phyloP scores from a whole-genome alignment of 2,113 vertebrate species.

The Echinops telfairi region DNA sequence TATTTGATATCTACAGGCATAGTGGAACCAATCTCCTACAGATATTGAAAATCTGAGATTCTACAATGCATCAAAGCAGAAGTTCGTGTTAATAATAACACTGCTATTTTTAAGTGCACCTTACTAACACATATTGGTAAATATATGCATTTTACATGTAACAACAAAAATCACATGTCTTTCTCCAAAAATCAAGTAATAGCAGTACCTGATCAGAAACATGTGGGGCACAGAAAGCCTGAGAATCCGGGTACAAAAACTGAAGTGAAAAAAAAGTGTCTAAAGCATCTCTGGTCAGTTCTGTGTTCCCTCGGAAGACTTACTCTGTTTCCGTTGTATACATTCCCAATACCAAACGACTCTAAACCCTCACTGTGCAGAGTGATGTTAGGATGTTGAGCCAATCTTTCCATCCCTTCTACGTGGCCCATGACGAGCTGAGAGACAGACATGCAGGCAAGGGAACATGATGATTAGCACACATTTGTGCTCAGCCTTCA shows the following conservation, averaged over 20 bases:
- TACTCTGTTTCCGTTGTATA: background rate
- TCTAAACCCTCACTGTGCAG: background rate
- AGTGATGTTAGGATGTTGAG: background rate
- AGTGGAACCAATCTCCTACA: background rate
- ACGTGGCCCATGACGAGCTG: background rate
- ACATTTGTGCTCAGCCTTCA: conserved; percentile 1
- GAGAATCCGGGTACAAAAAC: background rate
- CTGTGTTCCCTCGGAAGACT: background rate
- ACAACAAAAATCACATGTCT: background rate
- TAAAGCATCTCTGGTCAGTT: background rate
- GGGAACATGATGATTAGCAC: background rate
- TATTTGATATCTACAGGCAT: background rate
- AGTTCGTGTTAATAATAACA: background rate
- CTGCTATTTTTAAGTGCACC: background rate
- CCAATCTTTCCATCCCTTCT: background rate
- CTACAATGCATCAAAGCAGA: background rate
- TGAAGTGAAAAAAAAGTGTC: background rate
- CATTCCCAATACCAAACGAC: background rate
- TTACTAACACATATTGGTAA: background rate
- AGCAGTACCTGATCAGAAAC: background rate
- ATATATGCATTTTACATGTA: background rate
- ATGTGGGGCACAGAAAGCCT: background rate
- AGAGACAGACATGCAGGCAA: background rate
- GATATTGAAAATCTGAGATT: background rate
- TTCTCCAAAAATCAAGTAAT: background rate